phyloP scores from a whole-genome alignment of 1,140 invertebrate species.

The Magallana ariakensis region DNA sequence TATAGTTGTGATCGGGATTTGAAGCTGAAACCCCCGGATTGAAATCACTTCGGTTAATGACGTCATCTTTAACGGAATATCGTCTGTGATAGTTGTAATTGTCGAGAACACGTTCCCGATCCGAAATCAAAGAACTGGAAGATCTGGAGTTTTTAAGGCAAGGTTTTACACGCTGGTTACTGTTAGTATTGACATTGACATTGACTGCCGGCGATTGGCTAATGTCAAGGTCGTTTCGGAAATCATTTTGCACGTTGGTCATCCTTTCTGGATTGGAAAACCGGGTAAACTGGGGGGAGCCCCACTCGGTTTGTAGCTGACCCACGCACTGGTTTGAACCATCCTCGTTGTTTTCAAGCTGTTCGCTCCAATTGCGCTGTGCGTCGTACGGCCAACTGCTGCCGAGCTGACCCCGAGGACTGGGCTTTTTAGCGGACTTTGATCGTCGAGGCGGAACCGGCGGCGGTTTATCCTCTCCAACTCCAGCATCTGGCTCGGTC shows the following conservation, averaged over 20 bases:
- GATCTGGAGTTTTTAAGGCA: not conserved
- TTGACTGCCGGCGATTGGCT: not conserved
- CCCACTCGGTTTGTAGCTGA: not conserved
- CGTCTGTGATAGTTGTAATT: not conserved
- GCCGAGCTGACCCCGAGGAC: not conserved
- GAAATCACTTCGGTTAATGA: not conserved
- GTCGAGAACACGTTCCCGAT: not conserved
- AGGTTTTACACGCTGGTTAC: not conserved
- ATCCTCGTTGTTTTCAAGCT: not conserved
- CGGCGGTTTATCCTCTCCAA: not conserved
- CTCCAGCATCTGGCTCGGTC: not conserved
- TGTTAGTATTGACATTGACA: not conserved
- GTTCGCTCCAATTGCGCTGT: not conserved
- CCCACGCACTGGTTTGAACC: not conserved
- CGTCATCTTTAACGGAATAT: not conserved
- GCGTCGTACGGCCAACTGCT: constrained; percentile 5
- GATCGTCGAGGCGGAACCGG: not conserved
- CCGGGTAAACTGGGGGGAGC: not conserved
- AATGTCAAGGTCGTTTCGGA: not conserved
- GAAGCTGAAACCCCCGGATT: not conserved
- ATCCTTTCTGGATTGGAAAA: not conserved
- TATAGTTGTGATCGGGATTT: not conserved
- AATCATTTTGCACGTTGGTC: not conserved
- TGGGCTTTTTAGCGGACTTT: not conserved
- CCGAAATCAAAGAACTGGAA: not conserved